Percentiles rank a stretch among this genome's conserved stretches.
Evolutionary conservation across 2,113 vertebrate species (phyloP).

Genomic region (Isurus oxyrinchus): DNA sequence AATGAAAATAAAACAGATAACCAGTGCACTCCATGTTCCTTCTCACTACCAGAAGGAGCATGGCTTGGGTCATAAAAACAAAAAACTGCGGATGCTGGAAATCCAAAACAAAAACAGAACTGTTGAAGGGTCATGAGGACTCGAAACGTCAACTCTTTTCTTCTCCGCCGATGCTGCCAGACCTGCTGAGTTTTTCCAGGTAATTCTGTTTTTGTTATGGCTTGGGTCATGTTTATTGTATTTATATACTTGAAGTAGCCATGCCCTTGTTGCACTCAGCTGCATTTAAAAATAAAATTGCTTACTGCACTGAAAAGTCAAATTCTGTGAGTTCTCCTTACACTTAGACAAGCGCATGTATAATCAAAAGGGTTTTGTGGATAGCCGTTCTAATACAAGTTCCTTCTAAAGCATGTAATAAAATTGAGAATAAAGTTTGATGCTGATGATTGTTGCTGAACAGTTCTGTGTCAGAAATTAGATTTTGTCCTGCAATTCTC

Average conservation of each 20-base stretch:
- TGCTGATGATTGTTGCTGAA: background rate
- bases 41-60: background rate
- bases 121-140: too few species aligned
- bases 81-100: too few species aligned
- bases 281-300: background rate
- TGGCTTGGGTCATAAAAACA: background rate
- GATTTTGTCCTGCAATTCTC: background rate
- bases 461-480: background rate
- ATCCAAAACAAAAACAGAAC: too few species aligned
- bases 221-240: background rate
- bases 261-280: background rate
- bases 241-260: too few species aligned
- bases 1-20: background rate
- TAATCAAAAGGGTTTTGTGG: background rate
- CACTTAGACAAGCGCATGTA: background rate
- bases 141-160: too few species aligned
- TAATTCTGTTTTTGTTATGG: too few species aligned
- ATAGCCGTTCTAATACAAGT: background rate
- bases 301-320: background rate
- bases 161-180: too few species aligned
- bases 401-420: background rate
- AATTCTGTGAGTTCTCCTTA: background rate
- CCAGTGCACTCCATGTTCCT: background rate
- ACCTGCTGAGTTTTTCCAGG: too few species aligned
- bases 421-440: background rate